These are phyloP conservation scores for Pteronotus mesoamericanus DNA, from an alignment of 2,797 vertebrate genomes.

Conservation along the genomic window DNA sequence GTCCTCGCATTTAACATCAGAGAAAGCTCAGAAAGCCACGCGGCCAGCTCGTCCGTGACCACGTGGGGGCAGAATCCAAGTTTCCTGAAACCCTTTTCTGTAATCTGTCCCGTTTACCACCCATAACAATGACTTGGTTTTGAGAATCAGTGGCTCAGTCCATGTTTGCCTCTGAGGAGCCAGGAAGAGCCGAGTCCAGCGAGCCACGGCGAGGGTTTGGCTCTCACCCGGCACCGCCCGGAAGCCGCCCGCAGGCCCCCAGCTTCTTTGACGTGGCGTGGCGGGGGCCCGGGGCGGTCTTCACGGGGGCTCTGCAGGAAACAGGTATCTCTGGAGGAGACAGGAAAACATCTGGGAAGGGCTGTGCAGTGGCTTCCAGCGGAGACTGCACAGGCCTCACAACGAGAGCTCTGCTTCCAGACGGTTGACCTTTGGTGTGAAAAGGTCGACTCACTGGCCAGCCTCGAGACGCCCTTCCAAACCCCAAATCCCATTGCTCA, in stretches of 20 bases:
- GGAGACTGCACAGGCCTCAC: neutral
- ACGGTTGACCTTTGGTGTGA: neutral
- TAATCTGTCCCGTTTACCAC: neutral
- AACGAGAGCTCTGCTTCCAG: neutral
- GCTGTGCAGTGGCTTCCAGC: neutral
- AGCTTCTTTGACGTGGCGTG: neutral
- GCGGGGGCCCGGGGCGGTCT: accelerated
- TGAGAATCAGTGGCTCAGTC: neutral
- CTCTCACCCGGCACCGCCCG: neutral
- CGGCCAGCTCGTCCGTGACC: neutral
- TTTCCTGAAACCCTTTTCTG: neutral
- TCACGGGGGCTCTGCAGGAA: neutral
- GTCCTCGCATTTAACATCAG: neutral
- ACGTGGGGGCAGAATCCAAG: neutral
- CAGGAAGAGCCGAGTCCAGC: neutral
- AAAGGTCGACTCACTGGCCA: neutral
- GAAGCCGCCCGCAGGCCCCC: neutral
- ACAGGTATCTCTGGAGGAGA: neutral
- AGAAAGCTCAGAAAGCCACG: neutral
- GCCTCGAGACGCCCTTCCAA: constrained; percentile 13
- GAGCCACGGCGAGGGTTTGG: neutral
- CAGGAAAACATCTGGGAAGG: neutral
- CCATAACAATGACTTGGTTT: neutral
- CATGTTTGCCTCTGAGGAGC: neutral
- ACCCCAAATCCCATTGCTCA: neutral